Conservation (phyloP, 2,888 invertebrate species). For the Stenchaetothrips biformis region DNA sequence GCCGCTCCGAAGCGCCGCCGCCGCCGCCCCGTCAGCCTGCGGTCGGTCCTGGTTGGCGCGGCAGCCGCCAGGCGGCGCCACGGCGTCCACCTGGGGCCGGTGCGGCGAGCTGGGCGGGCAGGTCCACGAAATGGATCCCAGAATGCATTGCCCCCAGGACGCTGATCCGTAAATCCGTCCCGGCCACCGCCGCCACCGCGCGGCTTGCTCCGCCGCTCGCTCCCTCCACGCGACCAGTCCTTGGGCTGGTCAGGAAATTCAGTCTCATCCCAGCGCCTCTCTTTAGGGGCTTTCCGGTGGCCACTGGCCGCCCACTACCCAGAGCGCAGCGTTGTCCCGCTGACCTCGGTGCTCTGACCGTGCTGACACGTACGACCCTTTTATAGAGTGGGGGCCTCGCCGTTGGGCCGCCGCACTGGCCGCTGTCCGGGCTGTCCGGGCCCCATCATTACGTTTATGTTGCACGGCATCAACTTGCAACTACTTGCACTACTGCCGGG, state of each 20-base stretch:
- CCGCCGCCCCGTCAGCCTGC: too few species aligned
- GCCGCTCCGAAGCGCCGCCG: too few species aligned
- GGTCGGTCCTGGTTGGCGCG: too few species aligned
- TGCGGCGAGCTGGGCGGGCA: too few species aligned
- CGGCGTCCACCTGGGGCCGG: not conserved
- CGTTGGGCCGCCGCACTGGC: not conserved
- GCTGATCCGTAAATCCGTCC: too few species aligned
- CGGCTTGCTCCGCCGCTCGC: not conserved
- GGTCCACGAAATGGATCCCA: too few species aligned
- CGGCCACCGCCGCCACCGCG: not conserved
- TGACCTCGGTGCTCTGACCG: not conserved
- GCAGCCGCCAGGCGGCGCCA: not conserved
- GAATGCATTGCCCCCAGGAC: too few species aligned
- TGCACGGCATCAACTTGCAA: not conserved
- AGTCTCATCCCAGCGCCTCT: not conserved
- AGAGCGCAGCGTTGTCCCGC: not conserved
- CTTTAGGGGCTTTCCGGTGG: not conserved
- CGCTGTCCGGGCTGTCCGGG: not conserved
- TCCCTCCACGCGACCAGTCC: not conserved
- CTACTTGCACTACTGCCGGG: too few species aligned
- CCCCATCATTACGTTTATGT: constrained; percentile 9
- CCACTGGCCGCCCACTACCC: too few species aligned
- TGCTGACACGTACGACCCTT: not conserved
- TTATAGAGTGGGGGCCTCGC: not conserved
- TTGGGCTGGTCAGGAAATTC: not conserved